Evolutionary conservation across 2,888 invertebrate species (phyloP).

Genomic region (Metalampra italica): DNA sequence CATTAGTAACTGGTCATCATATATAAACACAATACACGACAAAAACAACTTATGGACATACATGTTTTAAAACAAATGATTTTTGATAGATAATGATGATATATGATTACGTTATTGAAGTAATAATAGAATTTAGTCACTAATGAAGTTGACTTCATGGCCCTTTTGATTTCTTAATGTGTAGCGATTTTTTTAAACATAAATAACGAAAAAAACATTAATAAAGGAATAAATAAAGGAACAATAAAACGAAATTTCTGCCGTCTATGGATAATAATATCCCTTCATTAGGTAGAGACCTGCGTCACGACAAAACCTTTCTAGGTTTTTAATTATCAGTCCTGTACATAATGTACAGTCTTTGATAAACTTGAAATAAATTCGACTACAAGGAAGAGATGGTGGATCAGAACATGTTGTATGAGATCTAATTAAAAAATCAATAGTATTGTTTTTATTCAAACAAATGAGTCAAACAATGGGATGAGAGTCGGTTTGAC

Average conservation of each 20-base stretch:
- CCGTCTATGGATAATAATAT: too few species aligned
- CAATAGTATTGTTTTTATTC: not conserved
- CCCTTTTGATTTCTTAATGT: not conserved
- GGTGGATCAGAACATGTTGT: not conserved
- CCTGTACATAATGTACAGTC: too few species aligned
- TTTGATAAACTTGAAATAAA: too few species aligned
- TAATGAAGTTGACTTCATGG: slow-evolving; percentile 13
- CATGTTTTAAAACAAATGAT: slow-evolving; percentile 6
- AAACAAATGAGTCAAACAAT: slow-evolving; percentile 44
- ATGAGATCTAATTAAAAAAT: slow-evolving; percentile 19
- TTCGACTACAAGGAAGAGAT: not conserved
- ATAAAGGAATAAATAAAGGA: too few species aligned
- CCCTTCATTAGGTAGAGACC: too few species aligned
- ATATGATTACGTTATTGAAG: slow-evolving; percentile 10
- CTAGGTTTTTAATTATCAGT: too few species aligned
- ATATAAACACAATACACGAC: slow-evolving; percentile 5
- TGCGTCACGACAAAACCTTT: too few species aligned
- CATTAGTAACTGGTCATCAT: slow-evolving; percentile 14
- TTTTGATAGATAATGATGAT: slow-evolving; percentile 1
- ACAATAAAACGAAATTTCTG: too few species aligned
- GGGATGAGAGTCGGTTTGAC: slow-evolving; percentile 39
- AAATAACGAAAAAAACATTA: too few species aligned
- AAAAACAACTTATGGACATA: slow-evolving; percentile 1
- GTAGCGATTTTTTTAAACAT: too few species aligned
- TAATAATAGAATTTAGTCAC: slow-evolving; percentile 6